Conservation (phyloP, 2,888 invertebrate genomes). For the Notocelia uddmanniana region DNA sequence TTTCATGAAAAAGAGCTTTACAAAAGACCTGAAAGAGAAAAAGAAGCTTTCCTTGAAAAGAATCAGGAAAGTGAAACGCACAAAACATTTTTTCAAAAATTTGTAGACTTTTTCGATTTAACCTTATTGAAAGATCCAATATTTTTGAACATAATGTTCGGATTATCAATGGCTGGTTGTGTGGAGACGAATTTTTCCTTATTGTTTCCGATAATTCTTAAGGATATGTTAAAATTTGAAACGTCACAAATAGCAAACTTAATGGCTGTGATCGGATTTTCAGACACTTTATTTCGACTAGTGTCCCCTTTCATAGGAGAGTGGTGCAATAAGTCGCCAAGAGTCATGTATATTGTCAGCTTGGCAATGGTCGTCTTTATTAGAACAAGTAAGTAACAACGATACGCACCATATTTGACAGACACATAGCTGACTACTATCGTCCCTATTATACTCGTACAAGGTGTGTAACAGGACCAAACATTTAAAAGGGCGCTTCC, state of each 20-base stretch:
- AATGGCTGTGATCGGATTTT: conserved; percentile 87
- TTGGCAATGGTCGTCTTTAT: conserved; percentile 86
- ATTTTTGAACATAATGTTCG: conserved; percentile 89
- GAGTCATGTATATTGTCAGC: conserved; percentile 88
- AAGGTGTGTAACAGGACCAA: no score
- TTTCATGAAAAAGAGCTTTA: conserved; percentile 68
- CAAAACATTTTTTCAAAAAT: conserved; percentile 59
- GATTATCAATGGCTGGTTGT: conserved; percentile 88
- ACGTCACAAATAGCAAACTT: conserved; percentile 86
- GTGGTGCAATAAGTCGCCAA: conserved; percentile 86
- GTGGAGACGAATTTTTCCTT: conserved; percentile 90
- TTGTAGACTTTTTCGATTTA: conserved; percentile 87
- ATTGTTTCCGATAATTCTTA: conserved; percentile 88
- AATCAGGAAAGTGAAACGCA: conserved; percentile 54
- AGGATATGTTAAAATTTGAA: conserved; percentile 86
- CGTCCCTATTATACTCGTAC: no score
- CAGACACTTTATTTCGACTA: conserved; percentile 87
- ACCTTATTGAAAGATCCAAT: conserved; percentile 88
- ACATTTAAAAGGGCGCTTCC: no score
- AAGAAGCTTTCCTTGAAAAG: conserved; percentile 47
- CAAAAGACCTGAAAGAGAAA: conserved; percentile 56
- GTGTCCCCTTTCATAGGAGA: conserved; percentile 89
- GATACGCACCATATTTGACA: background rate
- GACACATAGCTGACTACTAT: background rate
- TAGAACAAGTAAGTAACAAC: conserved; percentile 86